These are phyloP conservation scores for Eumacrocentrus americanus DNA, from an alignment of 2,888 invertebrate genomes.

Conservation along the genomic window DNA sequence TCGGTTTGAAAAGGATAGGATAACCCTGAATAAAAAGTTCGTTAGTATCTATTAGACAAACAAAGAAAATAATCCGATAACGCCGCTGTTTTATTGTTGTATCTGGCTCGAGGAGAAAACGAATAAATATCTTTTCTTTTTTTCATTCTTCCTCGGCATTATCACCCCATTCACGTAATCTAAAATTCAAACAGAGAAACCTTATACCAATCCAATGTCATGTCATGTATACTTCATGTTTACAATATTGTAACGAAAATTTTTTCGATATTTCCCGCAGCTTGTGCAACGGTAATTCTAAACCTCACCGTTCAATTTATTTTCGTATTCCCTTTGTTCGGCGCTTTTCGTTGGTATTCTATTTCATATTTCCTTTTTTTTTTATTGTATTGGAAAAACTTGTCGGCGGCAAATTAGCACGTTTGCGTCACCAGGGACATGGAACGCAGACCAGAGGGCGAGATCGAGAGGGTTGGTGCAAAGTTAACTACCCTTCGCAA, in stretches of 20 bases:
- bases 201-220: background rate
- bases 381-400: constrained; percentile 20
- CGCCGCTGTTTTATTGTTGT: background rate
- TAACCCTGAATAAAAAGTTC: too few species aligned
- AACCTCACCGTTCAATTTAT: constrained; percentile 14
- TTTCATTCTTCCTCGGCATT: background rate
- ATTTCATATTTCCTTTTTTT: background rate
- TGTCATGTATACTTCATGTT: background rate
- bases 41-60: constrained; percentile 36
- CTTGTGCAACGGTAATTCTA: constrained; percentile 11
- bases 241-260: background rate
- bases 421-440: constrained; percentile 21
- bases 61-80: constrained; percentile 25
- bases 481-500: constrained; percentile 8
- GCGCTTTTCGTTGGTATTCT: background rate
- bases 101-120: background rate
- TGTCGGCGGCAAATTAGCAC: constrained; percentile 22
- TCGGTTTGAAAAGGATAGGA: too few species aligned
- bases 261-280: background rate
- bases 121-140: background rate
- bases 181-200: background rate
- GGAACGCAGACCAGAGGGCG: constrained; percentile 18
- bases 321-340: constrained; percentile 8
- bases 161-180: background rate
- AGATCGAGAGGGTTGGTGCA: constrained; percentile 1